Evolutionary conservation across 2,797 vertebrate genomes (phyloP), one percentile per base, ranked within the genome.

Genomic region (Mycteria americana): DNA sequence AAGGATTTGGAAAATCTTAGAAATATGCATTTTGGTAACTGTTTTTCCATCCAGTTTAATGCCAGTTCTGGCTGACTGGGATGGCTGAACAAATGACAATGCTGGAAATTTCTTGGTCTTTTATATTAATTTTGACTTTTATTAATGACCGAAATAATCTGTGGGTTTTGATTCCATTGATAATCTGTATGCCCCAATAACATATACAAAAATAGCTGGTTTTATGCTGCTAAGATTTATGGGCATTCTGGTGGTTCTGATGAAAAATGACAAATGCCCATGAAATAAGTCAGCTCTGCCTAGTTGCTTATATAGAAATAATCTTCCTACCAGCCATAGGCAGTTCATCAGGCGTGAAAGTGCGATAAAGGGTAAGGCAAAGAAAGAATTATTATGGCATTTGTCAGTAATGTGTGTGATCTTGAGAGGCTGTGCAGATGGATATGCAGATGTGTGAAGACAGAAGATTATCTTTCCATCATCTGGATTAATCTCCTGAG

Each of bases 361-460:
- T 86, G 79, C 6, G 24, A 81, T 93, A 97, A 95, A 97, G 87
- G 76, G 67, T 78, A 89, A 88, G 48, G 76, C 15, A 65, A 39
- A 85, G 95, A 72, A 93, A 92, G 85, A 95, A 92, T 97, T 96
- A 95, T 92, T 95, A 91, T 86, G 79, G 95, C 73, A 97, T 98
- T 98, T 98, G 97, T 98, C 98, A 98, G 97, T 98, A 98, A 98
- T 91, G 94, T 96, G 57, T 75, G 86, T 94, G 97, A 98, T 97
- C 95, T 91, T 96, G 97, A 98, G 97, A 96, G 93, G 85, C 74
- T 95, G 91, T 97, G 94, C 98, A 98, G 98, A 98, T 98, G 98
- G 98, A 97, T 98, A 98, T 98, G 97, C 98, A 98, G 98, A 98
- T 98, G 97, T 97, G 93, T 92, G 96, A 97, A 97, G 97, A 97